Evolutionary conservation across 2,797 vertebrate species (phyloP), one percentile per base, ranked within the genome.

Genomic region (Vultur gryphus): DNA sequence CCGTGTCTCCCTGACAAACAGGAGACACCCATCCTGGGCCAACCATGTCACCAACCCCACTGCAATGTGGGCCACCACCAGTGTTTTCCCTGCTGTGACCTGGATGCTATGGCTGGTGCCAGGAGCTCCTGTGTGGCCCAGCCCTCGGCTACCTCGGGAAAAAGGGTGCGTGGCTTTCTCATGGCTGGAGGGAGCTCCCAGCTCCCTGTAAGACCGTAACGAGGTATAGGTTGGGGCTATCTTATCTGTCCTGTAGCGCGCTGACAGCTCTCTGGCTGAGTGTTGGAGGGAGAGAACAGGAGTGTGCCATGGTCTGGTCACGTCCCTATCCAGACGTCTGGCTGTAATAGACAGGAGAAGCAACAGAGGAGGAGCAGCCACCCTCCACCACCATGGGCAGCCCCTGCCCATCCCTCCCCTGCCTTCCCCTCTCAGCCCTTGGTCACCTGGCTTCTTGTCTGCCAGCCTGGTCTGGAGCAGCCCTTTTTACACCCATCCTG

Each of bases 281-380:
- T 33, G 17, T 16, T 48, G 39, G 21, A 86, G 21, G 13, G 11
- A 69, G 20, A 73, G 31, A 25, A 48, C 2, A n/a, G 43, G 9
- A 48, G 6, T 10, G 11, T 44, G 25, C 11, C 33, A 28, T 14
- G 44, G 13, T 48, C 24, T 29, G 33, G 7, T 54, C 14, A 58
- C 0, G 5, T 65, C 46, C 29, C 13, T 29, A 3, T 35, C 35
- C 25, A 77, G 37, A 18, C 2, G 1, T 44, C 18, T 0, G 0
- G 9, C 33, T 84, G 7, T 23, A 80, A 49, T 1, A 55, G 16
- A 54, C 9, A 33, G 48, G 10, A 80, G 51, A 76, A 82, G 28
- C 8, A 57, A 23, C 24, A 76, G 24, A 59, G 9, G 19, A 66
- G 35, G 33, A 90, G 15, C 31, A 55, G 35, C 9, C 55, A 58